phyloP scores from a whole-genome alignment of 2,113 vertebrate genomes.

The Labeo rohita region DNA sequence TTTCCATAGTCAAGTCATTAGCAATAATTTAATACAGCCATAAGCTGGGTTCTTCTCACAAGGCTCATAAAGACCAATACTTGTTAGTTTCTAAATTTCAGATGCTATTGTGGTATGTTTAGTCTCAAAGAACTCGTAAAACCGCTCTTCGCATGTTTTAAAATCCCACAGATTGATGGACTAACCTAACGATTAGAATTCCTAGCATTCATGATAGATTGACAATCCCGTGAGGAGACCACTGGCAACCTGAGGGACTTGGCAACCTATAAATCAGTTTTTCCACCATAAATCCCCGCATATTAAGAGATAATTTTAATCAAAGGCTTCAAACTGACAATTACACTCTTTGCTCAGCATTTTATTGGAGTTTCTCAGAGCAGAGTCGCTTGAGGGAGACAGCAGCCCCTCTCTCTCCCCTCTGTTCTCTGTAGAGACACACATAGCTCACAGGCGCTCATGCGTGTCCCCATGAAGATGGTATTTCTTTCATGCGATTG shows the following conservation, averaged over 20 bases:
- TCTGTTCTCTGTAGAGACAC: constrained; percentile 62
- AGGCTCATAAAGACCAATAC: not conserved
- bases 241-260: not conserved
- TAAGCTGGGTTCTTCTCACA: not conserved
- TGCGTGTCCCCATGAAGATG: constrained; percentile 78
- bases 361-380: constrained; percentile 34
- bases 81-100: not conserved
- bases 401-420: constrained; percentile 62
- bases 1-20: not conserved
- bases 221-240: not conserved
- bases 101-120: not conserved
- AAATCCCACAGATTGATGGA: not conserved
- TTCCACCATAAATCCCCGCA: constrained; percentile 3
- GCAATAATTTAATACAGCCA: not conserved
- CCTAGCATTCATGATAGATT: constrained; percentile 28
- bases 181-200: not conserved
- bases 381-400: constrained; percentile 48
- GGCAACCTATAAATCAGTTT: not conserved
- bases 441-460: constrained; percentile 81
- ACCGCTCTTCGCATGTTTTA: not conserved
- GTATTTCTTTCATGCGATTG: constrained; percentile 77
- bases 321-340: constrained; percentile 29
- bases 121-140: not conserved
- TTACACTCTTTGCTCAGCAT: not conserved
- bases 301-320: constrained; percentile 25